Conservation (phyloP, 2,888 invertebrate genomes). For the Dendrolimus pini region DNA sequence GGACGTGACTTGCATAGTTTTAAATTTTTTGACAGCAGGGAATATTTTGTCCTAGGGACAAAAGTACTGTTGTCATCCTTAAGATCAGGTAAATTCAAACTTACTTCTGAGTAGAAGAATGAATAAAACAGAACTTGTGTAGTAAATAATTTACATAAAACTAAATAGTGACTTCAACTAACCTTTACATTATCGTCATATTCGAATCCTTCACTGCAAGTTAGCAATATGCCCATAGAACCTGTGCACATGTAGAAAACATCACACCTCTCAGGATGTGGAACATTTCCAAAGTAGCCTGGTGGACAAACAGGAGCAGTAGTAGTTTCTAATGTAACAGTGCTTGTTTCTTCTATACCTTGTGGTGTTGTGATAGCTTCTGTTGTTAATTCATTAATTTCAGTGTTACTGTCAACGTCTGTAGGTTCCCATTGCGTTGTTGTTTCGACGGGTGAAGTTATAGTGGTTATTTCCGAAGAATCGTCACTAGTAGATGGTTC, state of each 20-base stretch:
- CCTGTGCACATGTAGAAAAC: slow-evolving; percentile 10
- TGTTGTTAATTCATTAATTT: background rate
- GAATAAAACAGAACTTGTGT: too few species aligned
- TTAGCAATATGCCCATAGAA: slow-evolving; percentile 5
- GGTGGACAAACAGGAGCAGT: slow-evolving; percentile 1
- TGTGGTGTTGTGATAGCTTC: background rate
- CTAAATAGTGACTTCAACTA: background rate
- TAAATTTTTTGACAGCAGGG: too few species aligned
- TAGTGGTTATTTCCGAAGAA: background rate
- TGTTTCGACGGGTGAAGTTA: background rate
- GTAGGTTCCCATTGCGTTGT: background rate
- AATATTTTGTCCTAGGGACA: too few species aligned
- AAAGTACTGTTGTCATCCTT: too few species aligned
- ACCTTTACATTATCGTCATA: slow-evolving; percentile 11
- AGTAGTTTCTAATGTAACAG: slow-evolving; percentile 6
- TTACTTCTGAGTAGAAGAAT: too few species aligned
- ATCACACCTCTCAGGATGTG: slow-evolving; percentile 2
- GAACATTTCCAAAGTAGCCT: slow-evolving; percentile 1
- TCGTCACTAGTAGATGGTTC: background rate
- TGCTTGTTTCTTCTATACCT: slow-evolving; percentile 4
- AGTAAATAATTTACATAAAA: background rate
- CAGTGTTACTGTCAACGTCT: too few species aligned
- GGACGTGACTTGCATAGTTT: too few species aligned
- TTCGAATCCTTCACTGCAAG: slow-evolving; percentile 11
- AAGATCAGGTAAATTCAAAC: background rate